Evolutionary conservation across 64 coral and sea anemone genomes (phyloP).

Genomic region (Dendronephthya gigantea): DNA sequence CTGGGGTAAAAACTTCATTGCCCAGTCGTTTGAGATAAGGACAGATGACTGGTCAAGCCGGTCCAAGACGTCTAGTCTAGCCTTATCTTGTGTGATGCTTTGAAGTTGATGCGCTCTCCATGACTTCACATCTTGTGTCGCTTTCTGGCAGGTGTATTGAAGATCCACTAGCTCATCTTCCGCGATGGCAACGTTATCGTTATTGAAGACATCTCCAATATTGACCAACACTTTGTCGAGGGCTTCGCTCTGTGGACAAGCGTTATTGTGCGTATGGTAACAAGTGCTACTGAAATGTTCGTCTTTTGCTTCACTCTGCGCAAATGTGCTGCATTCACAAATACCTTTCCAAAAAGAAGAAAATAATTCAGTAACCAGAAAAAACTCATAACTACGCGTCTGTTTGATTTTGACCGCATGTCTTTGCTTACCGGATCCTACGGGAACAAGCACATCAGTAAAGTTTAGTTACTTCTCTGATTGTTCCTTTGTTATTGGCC

Average conservation of each 20-base stretch:
- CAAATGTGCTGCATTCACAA: background rate
- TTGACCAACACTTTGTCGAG: background rate
- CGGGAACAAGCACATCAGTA: too few species aligned
- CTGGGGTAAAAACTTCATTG: conserved; percentile 42
- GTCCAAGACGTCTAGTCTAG: conserved; percentile 29
- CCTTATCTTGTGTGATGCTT: conserved; percentile 40
- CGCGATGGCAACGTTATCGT: background rate
- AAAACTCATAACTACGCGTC: too few species aligned
- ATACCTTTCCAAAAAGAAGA: background rate
- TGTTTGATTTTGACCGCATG: too few species aligned
- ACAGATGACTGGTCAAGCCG: conserved; percentile 35
- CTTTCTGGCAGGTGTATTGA: conserved; percentile 26
- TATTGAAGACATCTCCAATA: conserved; percentile 17
- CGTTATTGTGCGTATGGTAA: conserved; percentile 26
- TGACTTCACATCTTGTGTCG: conserved; percentile 30
- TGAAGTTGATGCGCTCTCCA: conserved; percentile 44
- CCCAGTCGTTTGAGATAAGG: conserved; percentile 36
- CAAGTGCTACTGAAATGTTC: conserved; percentile 10
- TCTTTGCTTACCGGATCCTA: too few species aligned
- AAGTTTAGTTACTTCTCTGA: too few species aligned
- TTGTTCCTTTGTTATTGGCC: too few species aligned
- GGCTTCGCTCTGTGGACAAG: conserved; percentile 26
- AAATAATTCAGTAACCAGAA: background rate
- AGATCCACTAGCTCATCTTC: conserved; percentile 23
- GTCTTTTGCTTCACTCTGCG: conserved; percentile 5